These are phyloP conservation scores for Ondatra zibethicus DNA, from an alignment of 2,113 vertebrate genomes.

Conservation along the genomic window DNA sequence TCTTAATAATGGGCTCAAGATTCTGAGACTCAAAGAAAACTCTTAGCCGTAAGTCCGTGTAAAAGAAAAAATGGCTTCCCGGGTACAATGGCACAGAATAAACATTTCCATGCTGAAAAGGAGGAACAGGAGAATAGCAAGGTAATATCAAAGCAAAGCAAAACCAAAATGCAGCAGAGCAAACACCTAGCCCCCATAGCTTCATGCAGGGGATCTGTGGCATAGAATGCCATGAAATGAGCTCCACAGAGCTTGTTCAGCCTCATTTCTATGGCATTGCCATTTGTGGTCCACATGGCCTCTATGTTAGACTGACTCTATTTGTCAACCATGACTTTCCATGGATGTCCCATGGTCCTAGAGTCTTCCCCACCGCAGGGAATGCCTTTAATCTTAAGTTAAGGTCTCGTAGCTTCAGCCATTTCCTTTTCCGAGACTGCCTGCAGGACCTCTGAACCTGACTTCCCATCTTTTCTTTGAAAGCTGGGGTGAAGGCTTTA, in stretches of 20 bases:
- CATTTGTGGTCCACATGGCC: neutral
- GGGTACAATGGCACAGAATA: neutral
- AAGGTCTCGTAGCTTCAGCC: neutral
- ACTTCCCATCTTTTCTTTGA: neutral
- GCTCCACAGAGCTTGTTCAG: neutral
- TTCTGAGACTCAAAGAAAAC: neutral
- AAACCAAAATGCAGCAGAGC: neutral
- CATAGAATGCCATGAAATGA: neutral
- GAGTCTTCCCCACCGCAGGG: neutral
- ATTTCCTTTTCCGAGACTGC: neutral
- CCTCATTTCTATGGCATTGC: no score
- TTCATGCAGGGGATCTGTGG: neutral
- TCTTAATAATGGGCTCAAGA: neutral
- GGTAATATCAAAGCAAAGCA: neutral
- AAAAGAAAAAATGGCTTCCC: neutral
- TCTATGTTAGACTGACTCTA: neutral
- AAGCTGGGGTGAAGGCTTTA: neutral
- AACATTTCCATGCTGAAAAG: neutral
- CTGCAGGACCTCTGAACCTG: neutral
- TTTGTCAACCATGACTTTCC: neutral
- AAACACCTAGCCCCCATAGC: neutral
- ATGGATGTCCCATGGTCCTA: neutral
- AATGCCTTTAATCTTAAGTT: neutral
- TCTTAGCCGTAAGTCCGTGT: neutral
- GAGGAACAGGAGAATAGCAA: neutral